phyloP scores from a whole-genome alignment of 2,888 invertebrate species.

The Tortrix viridana region DNA sequence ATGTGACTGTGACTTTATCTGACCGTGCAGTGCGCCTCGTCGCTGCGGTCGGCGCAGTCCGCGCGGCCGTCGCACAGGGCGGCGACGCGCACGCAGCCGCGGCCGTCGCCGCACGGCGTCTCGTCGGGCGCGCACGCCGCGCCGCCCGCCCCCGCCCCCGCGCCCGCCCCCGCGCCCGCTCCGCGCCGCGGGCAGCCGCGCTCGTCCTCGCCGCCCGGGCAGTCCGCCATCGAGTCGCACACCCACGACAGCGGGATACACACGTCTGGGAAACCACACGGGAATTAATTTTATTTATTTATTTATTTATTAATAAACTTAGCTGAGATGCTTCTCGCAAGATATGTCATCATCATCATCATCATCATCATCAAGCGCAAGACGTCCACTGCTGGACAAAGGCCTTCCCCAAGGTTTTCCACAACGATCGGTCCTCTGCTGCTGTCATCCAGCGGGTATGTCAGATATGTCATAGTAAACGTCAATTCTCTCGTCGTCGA shows the following conservation, averaged over 20 bases:
- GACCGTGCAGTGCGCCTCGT: slow-evolving; percentile 82
- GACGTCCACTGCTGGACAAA: too few species aligned
- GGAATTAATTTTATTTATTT: too few species aligned
- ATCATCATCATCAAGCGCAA: too few species aligned
- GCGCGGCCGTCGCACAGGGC: slow-evolving; percentile 90
- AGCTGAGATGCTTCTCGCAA: too few species aligned
- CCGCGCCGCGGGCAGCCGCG: slow-evolving; percentile 52
- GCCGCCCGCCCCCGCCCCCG: slow-evolving; percentile 39
- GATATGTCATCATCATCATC: too few species aligned
- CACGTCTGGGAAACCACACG: slow-evolving; percentile 81
- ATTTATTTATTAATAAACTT: too few species aligned
- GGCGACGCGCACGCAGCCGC: slow-evolving; percentile 85
- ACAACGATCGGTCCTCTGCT: too few species aligned
- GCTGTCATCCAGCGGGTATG: too few species aligned
- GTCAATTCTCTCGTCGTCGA: too few species aligned
- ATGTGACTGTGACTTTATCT: slow-evolving; percentile 1
- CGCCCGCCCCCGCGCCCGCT: slow-evolving; percentile 40
- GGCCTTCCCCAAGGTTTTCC: too few species aligned
- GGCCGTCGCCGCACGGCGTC: slow-evolving; percentile 86
- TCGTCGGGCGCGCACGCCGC: slow-evolving; percentile 78
- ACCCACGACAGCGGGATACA: slow-evolving; percentile 92
- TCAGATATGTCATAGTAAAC: too few species aligned
- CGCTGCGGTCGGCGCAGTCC: slow-evolving; percentile 89
- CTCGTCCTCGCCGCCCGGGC: slow-evolving; percentile 93
- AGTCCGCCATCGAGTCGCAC: slow-evolving; percentile 93